Evolutionary conservation across 2,113 vertebrate species (phyloP).

Genomic region (Eonycteris spelaea): DNA sequence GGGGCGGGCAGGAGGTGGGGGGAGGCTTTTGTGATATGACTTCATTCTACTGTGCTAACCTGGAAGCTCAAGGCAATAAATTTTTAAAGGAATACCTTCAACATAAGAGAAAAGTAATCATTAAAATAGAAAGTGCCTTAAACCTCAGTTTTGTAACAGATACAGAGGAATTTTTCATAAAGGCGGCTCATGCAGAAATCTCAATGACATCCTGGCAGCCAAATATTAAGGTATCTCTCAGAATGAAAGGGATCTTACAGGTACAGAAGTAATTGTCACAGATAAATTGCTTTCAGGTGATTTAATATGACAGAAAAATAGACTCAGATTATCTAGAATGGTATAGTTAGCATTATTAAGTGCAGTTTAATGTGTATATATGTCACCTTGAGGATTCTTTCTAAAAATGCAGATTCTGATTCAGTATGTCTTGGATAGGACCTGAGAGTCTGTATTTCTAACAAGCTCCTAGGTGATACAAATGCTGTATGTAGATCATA

Average conservation of each 20-base stretch:
- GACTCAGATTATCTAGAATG: not conserved
- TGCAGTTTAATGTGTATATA: not conserved
- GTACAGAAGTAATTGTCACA: not conserved
- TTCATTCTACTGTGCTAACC: not conserved
- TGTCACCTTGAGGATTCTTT: not conserved
- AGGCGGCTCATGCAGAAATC: not conserved
- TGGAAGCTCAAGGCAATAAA: not conserved
- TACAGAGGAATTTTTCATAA: not conserved
- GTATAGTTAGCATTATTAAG: not conserved
- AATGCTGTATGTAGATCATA: not conserved
- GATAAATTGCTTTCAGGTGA: not conserved
- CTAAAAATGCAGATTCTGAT: not conserved
- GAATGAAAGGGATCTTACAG: constrained; percentile 1
- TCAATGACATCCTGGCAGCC: not conserved
- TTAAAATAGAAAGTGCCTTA: not conserved
- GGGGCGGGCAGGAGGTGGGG: too few relatives aligned
- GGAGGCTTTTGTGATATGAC: not conserved
- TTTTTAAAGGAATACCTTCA: not conserved
- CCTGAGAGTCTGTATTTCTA: not conserved
- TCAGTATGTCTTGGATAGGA: not conserved
- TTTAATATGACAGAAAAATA: not conserved
- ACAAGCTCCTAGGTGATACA: not conserved
- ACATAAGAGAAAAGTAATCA: not conserved
- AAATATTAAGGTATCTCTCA: not conserved
- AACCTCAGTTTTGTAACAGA: not conserved